These are phyloP conservation scores for Drosophila incognita DNA, from an alignment of 2,888 invertebrate genomes.

Conservation along the genomic window DNA sequence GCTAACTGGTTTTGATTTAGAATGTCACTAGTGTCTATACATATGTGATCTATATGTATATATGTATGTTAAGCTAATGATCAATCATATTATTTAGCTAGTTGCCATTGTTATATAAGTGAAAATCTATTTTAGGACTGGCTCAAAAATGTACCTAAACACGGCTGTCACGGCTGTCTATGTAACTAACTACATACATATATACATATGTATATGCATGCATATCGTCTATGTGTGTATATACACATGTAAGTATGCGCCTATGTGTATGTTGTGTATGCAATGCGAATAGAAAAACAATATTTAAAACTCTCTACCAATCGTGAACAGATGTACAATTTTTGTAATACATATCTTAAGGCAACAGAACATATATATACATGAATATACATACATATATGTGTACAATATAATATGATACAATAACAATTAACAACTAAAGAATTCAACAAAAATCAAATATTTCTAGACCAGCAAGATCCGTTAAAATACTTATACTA, in stretches of 20 bases:
- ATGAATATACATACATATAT: conserved; percentile 10
- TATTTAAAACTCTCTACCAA: background rate
- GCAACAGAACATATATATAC: conserved; percentile 9
- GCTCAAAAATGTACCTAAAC: conserved; percentile 25
- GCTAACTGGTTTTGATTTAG: conserved; percentile 48
- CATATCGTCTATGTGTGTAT: conserved; percentile 19
- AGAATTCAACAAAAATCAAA: background rate
- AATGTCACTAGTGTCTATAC: conserved; percentile 17
- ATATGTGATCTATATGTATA: conserved; percentile 5
- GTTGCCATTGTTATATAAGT: conserved; percentile 18
- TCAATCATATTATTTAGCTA: conserved; percentile 14
- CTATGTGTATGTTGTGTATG: conserved; percentile 7
- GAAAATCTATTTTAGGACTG: conserved; percentile 28
- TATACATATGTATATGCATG: conserved; percentile 20
- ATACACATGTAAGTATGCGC: background rate
- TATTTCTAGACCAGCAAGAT: conserved; percentile 16
- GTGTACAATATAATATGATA: conserved; percentile 13
- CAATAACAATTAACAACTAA: background rate
- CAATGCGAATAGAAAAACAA: background rate
- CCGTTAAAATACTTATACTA: conserved; percentile 22
- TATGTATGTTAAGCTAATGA: conserved; percentile 17
- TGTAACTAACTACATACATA: conserved; percentile 19
- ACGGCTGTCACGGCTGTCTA: conserved; percentile 15
- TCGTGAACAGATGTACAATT: background rate
- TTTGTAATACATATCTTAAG: conserved; percentile 9